Conservation (phyloP, 1,140 invertebrate species). For the Epicauta chinensis region DNA sequence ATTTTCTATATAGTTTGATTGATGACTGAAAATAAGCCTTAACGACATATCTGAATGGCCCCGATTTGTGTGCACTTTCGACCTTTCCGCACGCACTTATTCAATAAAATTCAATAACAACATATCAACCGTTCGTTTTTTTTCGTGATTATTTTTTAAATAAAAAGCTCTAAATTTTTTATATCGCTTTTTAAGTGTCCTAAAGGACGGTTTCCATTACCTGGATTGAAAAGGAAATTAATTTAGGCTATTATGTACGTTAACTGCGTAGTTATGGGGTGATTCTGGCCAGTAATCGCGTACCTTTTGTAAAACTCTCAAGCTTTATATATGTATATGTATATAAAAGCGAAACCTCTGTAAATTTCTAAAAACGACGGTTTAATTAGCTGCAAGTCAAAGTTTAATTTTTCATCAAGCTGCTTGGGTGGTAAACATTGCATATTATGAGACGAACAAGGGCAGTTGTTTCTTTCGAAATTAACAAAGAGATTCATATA, state of each 20-base stretch:
- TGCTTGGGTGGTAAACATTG: conserved; percentile 6
- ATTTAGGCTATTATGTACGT: conserved; percentile 11
- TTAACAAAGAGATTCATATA: conserved; percentile 25
- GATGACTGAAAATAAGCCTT: conserved; percentile 21
- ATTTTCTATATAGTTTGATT: conserved; percentile 32
- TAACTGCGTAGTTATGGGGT: conserved; percentile 5
- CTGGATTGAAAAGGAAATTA: conserved; percentile 3
- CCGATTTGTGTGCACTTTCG: no score
- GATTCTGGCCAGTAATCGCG: conserved; percentile 12
- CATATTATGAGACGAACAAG: neutral
- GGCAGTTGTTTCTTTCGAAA: conserved; percentile 19
- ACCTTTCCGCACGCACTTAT: no score
- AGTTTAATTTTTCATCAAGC: conserved; percentile 19
- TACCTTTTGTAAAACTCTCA: neutral
- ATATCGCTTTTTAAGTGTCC: no score
- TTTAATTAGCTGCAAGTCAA: conserved; percentile 19
- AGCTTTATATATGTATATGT: neutral
- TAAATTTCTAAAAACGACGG: conserved; percentile 18
- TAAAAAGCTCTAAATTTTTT: no score
- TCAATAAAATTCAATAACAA: no score
- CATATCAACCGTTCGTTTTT: no score
- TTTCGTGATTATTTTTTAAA: no score
- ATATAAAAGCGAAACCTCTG: conserved; percentile 16
- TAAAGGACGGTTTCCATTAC: no score
- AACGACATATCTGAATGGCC: conserved; percentile 10